These are phyloP conservation scores for Phaethon lepturus DNA, from an alignment of 2,113 vertebrate species.

Conservation along the genomic window DNA sequence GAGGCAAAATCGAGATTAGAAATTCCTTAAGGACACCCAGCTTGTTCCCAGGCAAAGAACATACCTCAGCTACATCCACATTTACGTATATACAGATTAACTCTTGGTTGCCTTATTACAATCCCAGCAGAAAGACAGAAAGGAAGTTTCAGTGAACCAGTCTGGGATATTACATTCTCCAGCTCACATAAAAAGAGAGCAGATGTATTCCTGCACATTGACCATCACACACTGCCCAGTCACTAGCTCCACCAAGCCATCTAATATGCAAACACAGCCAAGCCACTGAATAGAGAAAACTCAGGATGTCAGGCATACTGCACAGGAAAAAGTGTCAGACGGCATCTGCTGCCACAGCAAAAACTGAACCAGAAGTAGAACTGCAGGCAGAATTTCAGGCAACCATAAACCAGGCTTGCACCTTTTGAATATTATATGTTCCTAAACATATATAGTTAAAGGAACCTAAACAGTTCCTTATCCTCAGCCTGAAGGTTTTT, in stretches of 20 bases:
- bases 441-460: too few species aligned
- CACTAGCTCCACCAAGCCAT: not conserved
- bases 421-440: not conserved
- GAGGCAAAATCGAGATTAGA: too few species aligned
- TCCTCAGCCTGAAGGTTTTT: not conserved
- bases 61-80: too few species aligned
- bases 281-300: not conserved
- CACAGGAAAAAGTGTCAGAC: not conserved
- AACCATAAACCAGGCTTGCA: not conserved
- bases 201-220: not conserved
- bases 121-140: not conserved
- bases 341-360: slow-evolving; percentile 7
- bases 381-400: not conserved
- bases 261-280: not conserved
- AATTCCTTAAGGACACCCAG: too few species aligned
- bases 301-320: not conserved
- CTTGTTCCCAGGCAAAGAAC: too few species aligned
- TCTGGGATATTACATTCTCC: not conserved
- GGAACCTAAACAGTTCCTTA: not conserved
- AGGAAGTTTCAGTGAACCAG: not conserved
- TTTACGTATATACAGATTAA: too few species aligned
- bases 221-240: rapidly evolving
- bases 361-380: slow-evolving; percentile 13
- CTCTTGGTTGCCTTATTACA: too few species aligned
- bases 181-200: not conserved